Conservation (phyloP, 2,797 vertebrate genomes). For the Cryptoblepharus egeriae region DNA sequence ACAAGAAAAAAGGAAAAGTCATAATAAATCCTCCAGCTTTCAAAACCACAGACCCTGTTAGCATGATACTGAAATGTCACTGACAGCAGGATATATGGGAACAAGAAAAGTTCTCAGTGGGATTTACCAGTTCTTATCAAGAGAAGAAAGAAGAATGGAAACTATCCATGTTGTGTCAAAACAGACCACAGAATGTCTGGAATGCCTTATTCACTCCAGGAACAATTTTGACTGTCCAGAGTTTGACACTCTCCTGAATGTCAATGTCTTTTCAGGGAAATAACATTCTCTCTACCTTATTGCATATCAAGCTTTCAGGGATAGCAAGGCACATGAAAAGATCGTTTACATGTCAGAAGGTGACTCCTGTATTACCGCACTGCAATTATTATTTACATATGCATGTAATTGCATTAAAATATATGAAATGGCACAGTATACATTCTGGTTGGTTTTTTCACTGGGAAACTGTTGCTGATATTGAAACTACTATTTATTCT, state of each 20-base stretch:
- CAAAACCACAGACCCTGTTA: not conserved
- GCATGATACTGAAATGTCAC: slow-evolving; percentile 12
- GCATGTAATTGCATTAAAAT: not conserved
- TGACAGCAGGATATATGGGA: slow-evolving; percentile 2
- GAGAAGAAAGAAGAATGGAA: slow-evolving; percentile 8
- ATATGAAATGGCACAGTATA: not conserved
- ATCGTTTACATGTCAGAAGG: not conserved
- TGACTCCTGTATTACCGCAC: not conserved
- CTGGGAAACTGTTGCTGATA: slow-evolving; percentile 15
- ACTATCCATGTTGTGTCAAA: not conserved
- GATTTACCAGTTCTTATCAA: slow-evolving; percentile 28
- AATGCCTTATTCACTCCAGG: not conserved
- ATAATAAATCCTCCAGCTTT: not conserved
- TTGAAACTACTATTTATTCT: slow-evolving; percentile 15
- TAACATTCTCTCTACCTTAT: not conserved
- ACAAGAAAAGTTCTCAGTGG: slow-evolving; percentile 8
- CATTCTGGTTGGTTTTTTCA: not conserved
- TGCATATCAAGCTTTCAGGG: not conserved
- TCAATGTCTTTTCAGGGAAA: slow-evolving; percentile 2
- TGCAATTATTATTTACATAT: slow-evolving; percentile 15
- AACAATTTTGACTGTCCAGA: slow-evolving; percentile 1
- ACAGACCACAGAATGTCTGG: not conserved
- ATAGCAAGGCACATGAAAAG: not conserved
- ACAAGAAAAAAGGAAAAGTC: not conserved
- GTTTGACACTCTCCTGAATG: not conserved